A percentile compares a stretch with the other conserved stretches of the same genome.
These are phyloP conservation scores for Amyelois transitella DNA, from an alignment of 1,140 invertebrate species.

Conservation along the genomic window DNA sequence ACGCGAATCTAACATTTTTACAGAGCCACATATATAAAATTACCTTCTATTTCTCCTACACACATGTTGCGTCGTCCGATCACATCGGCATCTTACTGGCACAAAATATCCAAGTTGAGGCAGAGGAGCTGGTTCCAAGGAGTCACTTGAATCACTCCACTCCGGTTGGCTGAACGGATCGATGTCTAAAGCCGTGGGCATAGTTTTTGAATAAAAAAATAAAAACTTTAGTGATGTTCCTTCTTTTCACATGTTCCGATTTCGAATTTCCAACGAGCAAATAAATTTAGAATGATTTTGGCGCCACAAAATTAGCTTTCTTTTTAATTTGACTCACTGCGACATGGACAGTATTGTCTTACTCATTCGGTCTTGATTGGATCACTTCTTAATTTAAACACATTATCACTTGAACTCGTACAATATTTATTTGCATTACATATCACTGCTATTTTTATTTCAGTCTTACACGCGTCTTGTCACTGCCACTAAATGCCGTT, in stretches of 20 bases:
- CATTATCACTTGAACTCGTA: not conserved
- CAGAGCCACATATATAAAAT: slow-evolving; percentile 2
- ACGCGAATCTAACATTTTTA: no score
- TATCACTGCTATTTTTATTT: no score
- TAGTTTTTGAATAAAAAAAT: slow-evolving; percentile 15
- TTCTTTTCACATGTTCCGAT: not conserved
- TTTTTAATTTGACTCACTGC: not conserved
- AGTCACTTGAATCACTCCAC: slow-evolving; percentile 65
- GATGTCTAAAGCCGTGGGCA: slow-evolving; percentile 54
- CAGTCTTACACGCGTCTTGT: not conserved
- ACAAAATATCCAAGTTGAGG: slow-evolving; percentile 71
- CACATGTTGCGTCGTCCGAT: slow-evolving; percentile 48
- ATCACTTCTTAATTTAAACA: not conserved
- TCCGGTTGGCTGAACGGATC: slow-evolving; percentile 61
- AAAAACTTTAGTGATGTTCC: not conserved
- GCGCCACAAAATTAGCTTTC: not conserved
- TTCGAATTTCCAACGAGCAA: not conserved
- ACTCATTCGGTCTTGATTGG: no score
- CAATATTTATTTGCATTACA: no score
- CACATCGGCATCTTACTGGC: slow-evolving; percentile 57
- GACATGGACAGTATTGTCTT: not conserved
- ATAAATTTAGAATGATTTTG: not conserved
- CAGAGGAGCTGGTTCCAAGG: slow-evolving; percentile 44
- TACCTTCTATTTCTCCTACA: slow-evolving; percentile 69
- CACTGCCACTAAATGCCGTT: not conserved